Conservation (phyloP, 2,888 invertebrate genomes). For the Pseudolycoriella hygida region DNA sequence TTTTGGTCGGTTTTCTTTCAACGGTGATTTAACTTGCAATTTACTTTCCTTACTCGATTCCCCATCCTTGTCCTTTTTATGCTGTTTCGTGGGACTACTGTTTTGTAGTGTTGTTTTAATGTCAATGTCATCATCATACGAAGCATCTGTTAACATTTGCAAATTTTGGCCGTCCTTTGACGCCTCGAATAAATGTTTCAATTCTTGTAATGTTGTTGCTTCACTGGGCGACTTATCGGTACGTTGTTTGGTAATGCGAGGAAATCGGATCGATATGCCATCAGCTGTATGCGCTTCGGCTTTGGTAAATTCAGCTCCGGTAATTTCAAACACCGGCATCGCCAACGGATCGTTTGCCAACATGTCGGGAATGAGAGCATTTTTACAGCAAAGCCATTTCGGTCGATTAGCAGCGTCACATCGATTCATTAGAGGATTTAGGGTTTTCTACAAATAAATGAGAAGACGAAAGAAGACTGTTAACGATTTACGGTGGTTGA, state of each 20-base stretch:
- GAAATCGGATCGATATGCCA: conserved; percentile 87
- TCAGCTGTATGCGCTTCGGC: conserved; percentile 77
- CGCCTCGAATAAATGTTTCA: conserved; percentile 46
- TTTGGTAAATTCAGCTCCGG: conserved; percentile 66
- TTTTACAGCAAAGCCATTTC: conserved; percentile 64
- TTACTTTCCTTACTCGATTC: no score
- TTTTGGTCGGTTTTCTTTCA: no score
- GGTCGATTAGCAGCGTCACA: conserved; percentile 57
- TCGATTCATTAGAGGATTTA: conserved; percentile 50
- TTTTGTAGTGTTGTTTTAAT: not conserved
- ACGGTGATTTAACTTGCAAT: no score
- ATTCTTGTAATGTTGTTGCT: conserved; percentile 62
- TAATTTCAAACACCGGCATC: conserved; percentile 91
- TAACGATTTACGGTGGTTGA: not conserved
- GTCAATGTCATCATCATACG: conserved; percentile 11
- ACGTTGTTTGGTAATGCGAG: conserved; percentile 67
- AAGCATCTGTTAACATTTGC: conserved; percentile 20
- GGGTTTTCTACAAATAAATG: conserved; percentile 15
- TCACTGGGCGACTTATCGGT: conserved; percentile 70
- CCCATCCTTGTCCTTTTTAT: no score
- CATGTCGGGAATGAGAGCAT: conserved; percentile 76
- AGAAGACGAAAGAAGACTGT: not conserved
- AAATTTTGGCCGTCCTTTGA: conserved; percentile 34
- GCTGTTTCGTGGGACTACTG: no score
- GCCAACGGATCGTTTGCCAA: conserved; percentile 65